Evolutionary conservation across 2,113 vertebrate species (phyloP), one percentile per base, ranked within the genome.

Genomic region (Seriola quinqueradiata): DNA sequence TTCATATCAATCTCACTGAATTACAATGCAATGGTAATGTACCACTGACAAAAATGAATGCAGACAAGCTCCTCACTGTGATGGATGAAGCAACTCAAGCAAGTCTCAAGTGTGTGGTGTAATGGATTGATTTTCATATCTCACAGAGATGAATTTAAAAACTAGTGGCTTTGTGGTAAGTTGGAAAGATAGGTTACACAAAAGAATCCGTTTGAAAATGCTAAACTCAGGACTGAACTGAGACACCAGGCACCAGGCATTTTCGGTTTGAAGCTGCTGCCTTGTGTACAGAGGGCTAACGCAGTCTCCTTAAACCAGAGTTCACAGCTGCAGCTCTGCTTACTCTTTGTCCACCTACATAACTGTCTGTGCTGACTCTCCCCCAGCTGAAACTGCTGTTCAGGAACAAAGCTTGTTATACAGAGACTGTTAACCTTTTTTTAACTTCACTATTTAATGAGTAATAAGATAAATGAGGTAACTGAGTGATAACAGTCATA

Each of bases 401-500:
- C 17, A 54, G 72, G 28, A 77, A 48, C 71, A 2, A 44, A 23
- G 25, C 70, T 38, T 32, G 4, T 58, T 52, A 28, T 17, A 12
- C 7, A 0, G 42, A 55, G 38, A 55, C 23, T 42, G 57, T 50
- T 34, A 36, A 74, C 38, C 36, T 52, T 48, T 36, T 36, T 58
- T n/a, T 12, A 3, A 25, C 48, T 52, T 63, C 54, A 34, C 13
- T 68, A 6, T 76, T 75, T 67, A 77, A 78, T 50, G 16, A 48
- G 55, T 12, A 58, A 60, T 69, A 60, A 79, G 77, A 88, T 73
- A 77, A 82, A 90, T 68, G 69, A 75, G 75, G 63, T 40, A 25
- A 42, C 58, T 17, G 70, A 83, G 57, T 79, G 82, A 85, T 85
- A 86, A 67, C 34, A 77, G 79, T 61, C 78, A 55, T 60, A 81